These are phyloP conservation scores for Isotomurus palustris DNA, from an alignment of 2,888 invertebrate species.

Conservation along the genomic window DNA sequence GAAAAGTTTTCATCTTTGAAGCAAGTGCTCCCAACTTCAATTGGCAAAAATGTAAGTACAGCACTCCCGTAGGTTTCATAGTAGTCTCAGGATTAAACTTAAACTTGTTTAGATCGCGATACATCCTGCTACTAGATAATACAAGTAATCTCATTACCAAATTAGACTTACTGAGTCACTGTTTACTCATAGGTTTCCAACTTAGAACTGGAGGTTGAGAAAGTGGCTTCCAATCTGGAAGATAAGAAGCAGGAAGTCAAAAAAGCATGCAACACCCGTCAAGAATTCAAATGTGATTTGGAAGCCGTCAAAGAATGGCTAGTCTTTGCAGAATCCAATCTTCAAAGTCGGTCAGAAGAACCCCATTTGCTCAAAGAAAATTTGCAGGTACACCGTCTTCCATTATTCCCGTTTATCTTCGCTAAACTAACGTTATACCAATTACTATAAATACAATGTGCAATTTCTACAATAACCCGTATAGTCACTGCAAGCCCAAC, in stretches of 20 bases:
- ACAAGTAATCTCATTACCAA: no score
- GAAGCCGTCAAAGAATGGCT: slow-evolving; percentile 80
- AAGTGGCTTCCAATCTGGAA: slow-evolving; percentile 73
- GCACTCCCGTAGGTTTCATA: neutral
- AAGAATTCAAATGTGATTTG: slow-evolving; percentile 73
- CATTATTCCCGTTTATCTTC: neutral
- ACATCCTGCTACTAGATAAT: neutral
- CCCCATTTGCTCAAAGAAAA: slow-evolving; percentile 73
- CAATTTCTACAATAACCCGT: neutral
- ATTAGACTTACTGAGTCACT: neutral
- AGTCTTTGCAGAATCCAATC: slow-evolving; percentile 73
- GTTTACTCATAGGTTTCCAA: slow-evolving; percentile 61
- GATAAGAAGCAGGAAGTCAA: slow-evolving; percentile 82
- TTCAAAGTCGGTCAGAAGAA: slow-evolving; percentile 67
- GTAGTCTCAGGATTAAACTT: neutral
- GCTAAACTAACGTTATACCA: neutral
- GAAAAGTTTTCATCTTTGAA: slow-evolving; percentile 42
- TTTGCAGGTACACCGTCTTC: slow-evolving; percentile 55
- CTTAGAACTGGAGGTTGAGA: slow-evolving; percentile 75
- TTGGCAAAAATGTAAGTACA: slow-evolving; percentile 40
- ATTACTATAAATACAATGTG: neutral
- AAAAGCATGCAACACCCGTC: slow-evolving; percentile 73
- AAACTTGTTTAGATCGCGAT: neutral
- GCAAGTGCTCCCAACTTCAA: slow-evolving; percentile 43
- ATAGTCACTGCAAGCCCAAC: slow-evolving; percentile 32